Evolutionary conservation across 2,888 invertebrate species (phyloP), one percentile per base, ranked within the genome.

Genomic region (Boloria euphrosyne): DNA sequence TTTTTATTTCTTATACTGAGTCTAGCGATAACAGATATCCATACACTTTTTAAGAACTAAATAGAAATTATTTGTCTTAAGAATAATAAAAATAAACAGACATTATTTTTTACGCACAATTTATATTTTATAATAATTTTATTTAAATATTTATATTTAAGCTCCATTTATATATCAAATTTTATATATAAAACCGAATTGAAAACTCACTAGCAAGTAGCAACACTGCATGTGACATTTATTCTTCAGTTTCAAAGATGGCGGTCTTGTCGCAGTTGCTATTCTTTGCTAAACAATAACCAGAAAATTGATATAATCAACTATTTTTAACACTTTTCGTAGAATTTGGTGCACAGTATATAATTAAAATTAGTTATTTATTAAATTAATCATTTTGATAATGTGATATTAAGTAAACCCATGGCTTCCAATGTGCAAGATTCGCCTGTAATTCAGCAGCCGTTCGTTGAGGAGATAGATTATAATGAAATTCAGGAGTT

Each of bases 391-490:
- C 84, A 83, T 81, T 81, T 85, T 86, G 87, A 92, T 91, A 89
- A 92, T 92, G 92, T 92, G 87, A 91, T 89, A 87, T 78, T 85
- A 85, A 86, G 86, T 86, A 82, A 87, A 86, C 87, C 84, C 85
- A 92, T 92, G 92, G 92, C 92, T 90, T 90, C 92, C 82, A 89
- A 86, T 89, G 87, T 86, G 81, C 90, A 88, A 86, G 89, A 90
- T 79, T 88, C 84, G 76, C 85, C 89, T 82, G 87, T 87, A 83
- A 77, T 76, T 74, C 91, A 89, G 79, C 92, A 90, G 87, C 87
- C 89, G 80, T 95, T 95, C 90, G 95, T 96, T 79, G 95, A 95
- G 89, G 95, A 96, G 93, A 96, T 96, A 84, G 94, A 96, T 88
- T 95, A 94, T 86, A 93, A 93, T 90, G 96, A 96, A 92, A 96